These are phyloP conservation scores for Merops nubicus DNA, from an alignment of 2,113 vertebrate genomes.

Conservation along the genomic window DNA sequence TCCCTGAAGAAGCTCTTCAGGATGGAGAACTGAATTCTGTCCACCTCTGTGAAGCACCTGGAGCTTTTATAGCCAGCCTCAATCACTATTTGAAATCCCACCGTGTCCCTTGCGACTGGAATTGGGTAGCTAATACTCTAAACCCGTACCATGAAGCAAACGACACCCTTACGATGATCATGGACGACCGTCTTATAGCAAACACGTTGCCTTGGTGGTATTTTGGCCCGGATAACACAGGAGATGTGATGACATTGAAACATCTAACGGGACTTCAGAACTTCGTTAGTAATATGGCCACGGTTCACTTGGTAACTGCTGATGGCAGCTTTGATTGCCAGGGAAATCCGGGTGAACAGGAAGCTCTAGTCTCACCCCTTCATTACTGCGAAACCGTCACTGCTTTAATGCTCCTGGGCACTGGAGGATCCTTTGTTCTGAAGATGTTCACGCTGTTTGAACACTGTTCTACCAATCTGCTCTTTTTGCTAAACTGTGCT, in stretches of 20 bases:
- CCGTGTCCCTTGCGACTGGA: slow-evolving; percentile 84
- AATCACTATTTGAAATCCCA: slow-evolving; percentile 91
- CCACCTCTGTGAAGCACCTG: slow-evolving; percentile 94
- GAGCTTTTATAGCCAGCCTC: slow-evolving; percentile 91
- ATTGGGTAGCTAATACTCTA: slow-evolving; percentile 90
- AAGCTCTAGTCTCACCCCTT: slow-evolving; percentile 88
- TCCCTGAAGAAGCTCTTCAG: slow-evolving; percentile 81
- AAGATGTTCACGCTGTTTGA: slow-evolving; percentile 98
- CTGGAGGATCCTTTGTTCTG: slow-evolving; percentile 90
- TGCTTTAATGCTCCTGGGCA: slow-evolving; percentile 84
- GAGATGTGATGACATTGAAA: slow-evolving; percentile 87
- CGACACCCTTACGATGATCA: slow-evolving; percentile 83
- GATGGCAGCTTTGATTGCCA: slow-evolving; percentile 98
- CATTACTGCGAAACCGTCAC: slow-evolving; percentile 90
- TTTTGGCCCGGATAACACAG: slow-evolving; percentile 93
- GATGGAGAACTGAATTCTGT: slow-evolving; percentile 84
- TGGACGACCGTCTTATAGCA: slow-evolving; percentile 92
- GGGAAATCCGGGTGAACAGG: slow-evolving; percentile 94
- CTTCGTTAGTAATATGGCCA: slow-evolving; percentile 80
- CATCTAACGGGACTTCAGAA: slow-evolving; percentile 85
- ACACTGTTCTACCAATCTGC: slow-evolving; percentile 89
- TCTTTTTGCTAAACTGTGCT: slow-evolving; percentile 90
- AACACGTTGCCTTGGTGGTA: slow-evolving; percentile 91
- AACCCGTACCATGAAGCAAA: slow-evolving; percentile 94
- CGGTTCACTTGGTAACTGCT: slow-evolving; percentile 90